These are phyloP conservation scores for Scylla paramamosain DNA, from an alignment of 1,140 invertebrate genomes.

Conservation along the genomic window DNA sequence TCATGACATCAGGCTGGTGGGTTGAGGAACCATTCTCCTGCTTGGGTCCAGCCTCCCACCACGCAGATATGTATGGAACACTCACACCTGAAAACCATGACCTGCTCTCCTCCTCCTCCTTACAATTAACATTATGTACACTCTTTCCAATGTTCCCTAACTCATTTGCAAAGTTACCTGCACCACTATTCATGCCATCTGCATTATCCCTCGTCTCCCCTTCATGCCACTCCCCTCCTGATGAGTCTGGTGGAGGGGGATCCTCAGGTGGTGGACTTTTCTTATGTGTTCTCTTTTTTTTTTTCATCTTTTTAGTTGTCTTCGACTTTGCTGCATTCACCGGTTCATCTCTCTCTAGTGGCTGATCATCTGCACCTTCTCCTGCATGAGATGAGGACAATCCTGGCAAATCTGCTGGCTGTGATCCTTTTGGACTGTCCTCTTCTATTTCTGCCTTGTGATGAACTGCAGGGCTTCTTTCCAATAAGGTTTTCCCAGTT, in stretches of 20 bases:
- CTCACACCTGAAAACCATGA: slow-evolving; percentile 6
- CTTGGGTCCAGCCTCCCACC: neutral
- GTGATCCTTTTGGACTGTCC: neutral
- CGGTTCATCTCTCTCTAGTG: neutral
- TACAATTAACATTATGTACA: neutral
- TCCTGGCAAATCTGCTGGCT: neutral
- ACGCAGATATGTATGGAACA: slow-evolving; percentile 33
- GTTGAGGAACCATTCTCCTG: neutral
- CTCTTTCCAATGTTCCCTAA: neutral
- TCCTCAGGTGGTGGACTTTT: slow-evolving; percentile 43
- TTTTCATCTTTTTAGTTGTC: neutral
- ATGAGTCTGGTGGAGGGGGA: slow-evolving; percentile 36
- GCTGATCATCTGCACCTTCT: neutral
- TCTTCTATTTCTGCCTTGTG: neutral
- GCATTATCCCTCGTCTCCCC: neutral
- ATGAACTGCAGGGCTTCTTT: neutral
- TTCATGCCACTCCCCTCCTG: neutral
- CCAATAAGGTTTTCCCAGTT: slow-evolving; percentile 65
- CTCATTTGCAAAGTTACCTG: neutral
- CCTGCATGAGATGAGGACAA: neutral
- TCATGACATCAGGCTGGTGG: neutral
- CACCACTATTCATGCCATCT: neutral
- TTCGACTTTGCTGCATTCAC: neutral
- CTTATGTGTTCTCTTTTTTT: neutral
- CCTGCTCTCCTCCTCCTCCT: neutral